Percentiles rank a stretch among this genome's conserved stretches.
These are phyloP conservation scores for Diogma glabrata DNA, from an alignment of 2,888 invertebrate genomes.

Conservation along the genomic window DNA sequence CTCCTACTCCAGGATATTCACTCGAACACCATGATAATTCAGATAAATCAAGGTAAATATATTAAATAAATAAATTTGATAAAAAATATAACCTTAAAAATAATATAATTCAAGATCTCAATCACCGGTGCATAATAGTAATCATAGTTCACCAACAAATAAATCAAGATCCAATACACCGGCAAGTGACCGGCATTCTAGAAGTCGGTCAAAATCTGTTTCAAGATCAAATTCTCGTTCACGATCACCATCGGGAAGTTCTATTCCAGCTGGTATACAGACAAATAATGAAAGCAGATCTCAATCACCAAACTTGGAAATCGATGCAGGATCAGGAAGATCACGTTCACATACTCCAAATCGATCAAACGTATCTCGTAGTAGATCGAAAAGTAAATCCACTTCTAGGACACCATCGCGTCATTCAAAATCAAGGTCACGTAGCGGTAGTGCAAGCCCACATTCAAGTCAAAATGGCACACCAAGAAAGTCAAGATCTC, in stretches of 20 bases:
- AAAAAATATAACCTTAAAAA: no score
- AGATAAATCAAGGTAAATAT: slow-evolving; percentile 1
- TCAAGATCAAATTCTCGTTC: slow-evolving; percentile 20
- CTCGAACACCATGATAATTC: slow-evolving; percentile 21
- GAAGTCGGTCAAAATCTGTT: slow-evolving; percentile 22
- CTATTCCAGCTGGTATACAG: slow-evolving; percentile 18
- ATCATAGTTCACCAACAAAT: slow-evolving; percentile 25
- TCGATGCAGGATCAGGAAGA: slow-evolving; percentile 34
- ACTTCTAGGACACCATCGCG: slow-evolving; percentile 16
- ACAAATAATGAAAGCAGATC: slow-evolving; percentile 15
- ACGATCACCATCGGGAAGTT: slow-evolving; percentile 22
- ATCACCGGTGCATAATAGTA: slow-evolving; percentile 23
- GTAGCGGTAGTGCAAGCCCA: slow-evolving; percentile 28
- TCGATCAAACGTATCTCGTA: slow-evolving; percentile 37
- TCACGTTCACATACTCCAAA: slow-evolving; percentile 28
- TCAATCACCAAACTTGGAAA: slow-evolving; percentile 39
- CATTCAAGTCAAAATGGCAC: slow-evolving; percentile 34
- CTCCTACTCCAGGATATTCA: slow-evolving; percentile 22
- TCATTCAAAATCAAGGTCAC: slow-evolving; percentile 13
- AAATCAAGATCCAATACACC: slow-evolving; percentile 40
- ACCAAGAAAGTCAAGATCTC: slow-evolving; percentile 27
- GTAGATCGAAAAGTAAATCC: slow-evolving; percentile 38
- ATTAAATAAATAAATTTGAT: no score
- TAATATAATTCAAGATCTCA: slow-evolving; percentile 21
- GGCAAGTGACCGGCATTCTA: slow-evolving; percentile 25